Base-by-base conservation (phyloP, 2,797 vertebrate species). In the Sebastes iracundus region DNA sequence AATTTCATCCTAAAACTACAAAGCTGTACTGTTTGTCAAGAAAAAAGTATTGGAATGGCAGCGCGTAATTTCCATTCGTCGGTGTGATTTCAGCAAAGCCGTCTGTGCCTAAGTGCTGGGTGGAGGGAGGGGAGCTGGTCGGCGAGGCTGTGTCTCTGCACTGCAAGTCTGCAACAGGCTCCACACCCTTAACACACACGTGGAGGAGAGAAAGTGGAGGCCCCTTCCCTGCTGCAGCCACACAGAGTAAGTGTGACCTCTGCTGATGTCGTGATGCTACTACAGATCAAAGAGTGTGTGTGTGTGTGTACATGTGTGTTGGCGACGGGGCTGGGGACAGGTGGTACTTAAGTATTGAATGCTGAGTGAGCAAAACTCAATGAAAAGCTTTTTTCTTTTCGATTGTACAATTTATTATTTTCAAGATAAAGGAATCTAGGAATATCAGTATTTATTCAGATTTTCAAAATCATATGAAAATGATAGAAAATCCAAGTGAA, bases 171-270 rank as follows among this genome's bases (percentile, higher is more conserved):
- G 90, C 90, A 7, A 23, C 74, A 76, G 95, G 96, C 63, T 94
- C 94, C 58, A 27, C 85, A 33, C 95, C 95, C 18, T 68, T 96
- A 18, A 86, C 64, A 12, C 96, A 96, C 80, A 52, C 42, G 0
- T 96, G 95, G 96, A 92, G 12, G 69, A 94, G 93, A 76, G 91
- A 91, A 18, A 79, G 77, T 1, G 80, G 62, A 6, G 88, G 81
- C 5, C 67, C 67, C 12, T 23, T 92, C 22, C 92, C 94, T 53
- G 25, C 86, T 77, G 63, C 75, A 33, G 86, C 87, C 83, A 84
- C 77, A 61, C 94, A 96, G 94, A 80, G 96, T 96, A 93, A 96
- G 96, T 92, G 61, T 90, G 92, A 91, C 94, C 91, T 91, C 95
- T 95, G 79, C 87, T 92, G 94, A 90, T 11, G 35, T 75, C 76